Percentiles rank a stretch among this genome's conserved stretches.
These are phyloP conservation scores for Leucopternis melanops DNA, from an alignment of 2,113 vertebrate genomes.

Conservation along the genomic window DNA sequence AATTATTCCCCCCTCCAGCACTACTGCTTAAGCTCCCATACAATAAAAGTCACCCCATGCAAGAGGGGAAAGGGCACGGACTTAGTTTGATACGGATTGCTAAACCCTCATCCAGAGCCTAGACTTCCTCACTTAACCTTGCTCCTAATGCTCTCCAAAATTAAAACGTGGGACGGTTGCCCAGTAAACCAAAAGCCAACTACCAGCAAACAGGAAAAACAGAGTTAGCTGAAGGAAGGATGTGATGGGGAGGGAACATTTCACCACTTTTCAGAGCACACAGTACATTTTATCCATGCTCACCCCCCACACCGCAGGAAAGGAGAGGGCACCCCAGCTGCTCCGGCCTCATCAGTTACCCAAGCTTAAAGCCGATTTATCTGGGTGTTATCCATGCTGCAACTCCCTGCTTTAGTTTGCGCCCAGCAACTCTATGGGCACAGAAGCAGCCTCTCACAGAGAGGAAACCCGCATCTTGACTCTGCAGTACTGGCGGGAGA, in stretches of 20 bases:
- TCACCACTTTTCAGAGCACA: background rate
- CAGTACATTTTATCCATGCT: fast-evolving
- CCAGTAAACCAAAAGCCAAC: conserved; percentile 3
- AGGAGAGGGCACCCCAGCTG: background rate
- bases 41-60: background rate
- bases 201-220: background rate
- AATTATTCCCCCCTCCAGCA: background rate
- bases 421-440: background rate
- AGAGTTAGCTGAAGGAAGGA: background rate
- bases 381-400: background rate
- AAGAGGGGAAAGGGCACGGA: background rate
- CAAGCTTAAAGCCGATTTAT: background rate
- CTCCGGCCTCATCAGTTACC: background rate
- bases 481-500: background rate
- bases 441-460: background rate
- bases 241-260: background rate
- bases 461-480: too few relatives aligned
- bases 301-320: fast-evolving
- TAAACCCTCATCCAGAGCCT: background rate
- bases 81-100: background rate
- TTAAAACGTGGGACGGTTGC: background rate
- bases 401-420: background rate
- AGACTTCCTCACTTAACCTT: background rate
- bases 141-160: background rate
- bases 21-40: background rate